Percentiles rank a stretch among this genome's conserved stretches.
Conservation (phyloP, 2,113 vertebrate genomes). For the Erinaceus europaeus region DNA sequence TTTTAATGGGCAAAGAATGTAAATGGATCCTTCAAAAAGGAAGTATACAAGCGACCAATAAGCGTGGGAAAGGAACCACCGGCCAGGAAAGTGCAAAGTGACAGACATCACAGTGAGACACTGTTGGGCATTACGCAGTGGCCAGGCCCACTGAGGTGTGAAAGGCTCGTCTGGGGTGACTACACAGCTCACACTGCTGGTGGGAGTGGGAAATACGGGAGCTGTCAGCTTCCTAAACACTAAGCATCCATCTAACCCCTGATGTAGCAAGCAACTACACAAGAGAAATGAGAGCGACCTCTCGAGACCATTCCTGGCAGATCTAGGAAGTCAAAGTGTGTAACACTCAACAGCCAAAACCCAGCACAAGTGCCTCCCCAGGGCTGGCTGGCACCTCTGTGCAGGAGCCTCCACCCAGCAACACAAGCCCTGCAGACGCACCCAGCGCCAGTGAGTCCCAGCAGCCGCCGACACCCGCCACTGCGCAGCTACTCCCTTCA, state of each 20-base stretch:
- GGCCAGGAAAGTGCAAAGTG: conserved; percentile 16
- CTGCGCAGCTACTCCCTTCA: too few species aligned
- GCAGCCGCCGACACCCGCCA: too few species aligned
- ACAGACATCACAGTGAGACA: conserved; percentile 17
- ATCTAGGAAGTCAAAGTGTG: neutral
- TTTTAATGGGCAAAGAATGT: neutral
- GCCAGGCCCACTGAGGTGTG: too few species aligned
- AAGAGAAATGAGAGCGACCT: conserved; percentile 15
- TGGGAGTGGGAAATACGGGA: neutral
- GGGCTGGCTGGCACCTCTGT: too few species aligned
- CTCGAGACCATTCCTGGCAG: neutral
- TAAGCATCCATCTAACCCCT: neutral
- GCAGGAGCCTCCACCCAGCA: too few species aligned
- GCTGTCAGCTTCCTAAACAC: neutral
- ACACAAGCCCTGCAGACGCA: too few species aligned
- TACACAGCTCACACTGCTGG: too few species aligned
- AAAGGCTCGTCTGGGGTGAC: too few species aligned
- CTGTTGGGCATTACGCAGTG: too few species aligned
- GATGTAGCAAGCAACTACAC: neutral
- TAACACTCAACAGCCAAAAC: neutral
- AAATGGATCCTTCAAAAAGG: conserved; percentile 26
- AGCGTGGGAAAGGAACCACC: neutral
- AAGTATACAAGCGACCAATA: conserved; percentile 6
- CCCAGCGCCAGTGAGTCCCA: too few species aligned
- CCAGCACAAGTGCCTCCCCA: too few species aligned